A percentile compares a stretch with the other conserved stretches of the same genome.
These are phyloP conservation scores for Cetoscarus ocellatus DNA, from an alignment of 2,797 vertebrate species.

Conservation along the genomic window DNA sequence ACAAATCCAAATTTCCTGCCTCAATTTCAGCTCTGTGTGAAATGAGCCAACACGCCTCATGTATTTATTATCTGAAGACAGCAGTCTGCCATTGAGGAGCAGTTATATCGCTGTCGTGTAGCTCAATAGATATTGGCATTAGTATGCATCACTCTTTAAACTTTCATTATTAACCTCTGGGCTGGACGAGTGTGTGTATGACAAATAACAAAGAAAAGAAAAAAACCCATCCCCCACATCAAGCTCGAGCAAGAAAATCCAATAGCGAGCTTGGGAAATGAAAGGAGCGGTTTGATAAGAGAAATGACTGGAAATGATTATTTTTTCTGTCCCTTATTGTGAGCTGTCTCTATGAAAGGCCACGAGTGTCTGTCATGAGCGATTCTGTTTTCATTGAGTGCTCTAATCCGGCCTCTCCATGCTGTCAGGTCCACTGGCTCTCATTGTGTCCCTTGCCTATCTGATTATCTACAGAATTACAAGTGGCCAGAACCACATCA, in stretches of 20 bases:
- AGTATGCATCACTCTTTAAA: constrained; percentile 77
- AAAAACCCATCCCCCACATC: constrained; percentile 61
- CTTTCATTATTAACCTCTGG: constrained; percentile 71
- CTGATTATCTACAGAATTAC: constrained; percentile 74
- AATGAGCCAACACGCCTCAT: constrained; percentile 3
- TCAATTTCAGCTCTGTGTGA: constrained; percentile 25
- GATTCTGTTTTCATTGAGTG: constrained; percentile 74
- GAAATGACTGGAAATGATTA: constrained; percentile 71
- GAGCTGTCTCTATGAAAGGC: constrained; percentile 67
- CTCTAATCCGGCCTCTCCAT: constrained; percentile 69
- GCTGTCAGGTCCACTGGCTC: constrained; percentile 69
- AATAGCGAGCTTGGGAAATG: constrained; percentile 77
- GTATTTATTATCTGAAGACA: constrained; percentile 55
- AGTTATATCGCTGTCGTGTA: constrained; percentile 52
- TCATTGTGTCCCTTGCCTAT: constrained; percentile 68
- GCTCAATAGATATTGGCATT: constrained; percentile 68
- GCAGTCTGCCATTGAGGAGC: constrained; percentile 46
- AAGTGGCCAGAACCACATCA: constrained; percentile 61
- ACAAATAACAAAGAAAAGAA: constrained; percentile 64
- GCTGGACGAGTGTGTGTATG: constrained; percentile 56
- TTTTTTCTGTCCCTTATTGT: constrained; percentile 59
- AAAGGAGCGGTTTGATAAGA: constrained; percentile 76
- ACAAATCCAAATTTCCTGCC: constrained; percentile 3
- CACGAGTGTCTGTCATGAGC: constrained; percentile 62
- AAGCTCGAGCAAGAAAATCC: constrained; percentile 74